phyloP scores from a whole-genome alignment of 1,140 invertebrate species.

The Paralvinella palmiformis region DNA sequence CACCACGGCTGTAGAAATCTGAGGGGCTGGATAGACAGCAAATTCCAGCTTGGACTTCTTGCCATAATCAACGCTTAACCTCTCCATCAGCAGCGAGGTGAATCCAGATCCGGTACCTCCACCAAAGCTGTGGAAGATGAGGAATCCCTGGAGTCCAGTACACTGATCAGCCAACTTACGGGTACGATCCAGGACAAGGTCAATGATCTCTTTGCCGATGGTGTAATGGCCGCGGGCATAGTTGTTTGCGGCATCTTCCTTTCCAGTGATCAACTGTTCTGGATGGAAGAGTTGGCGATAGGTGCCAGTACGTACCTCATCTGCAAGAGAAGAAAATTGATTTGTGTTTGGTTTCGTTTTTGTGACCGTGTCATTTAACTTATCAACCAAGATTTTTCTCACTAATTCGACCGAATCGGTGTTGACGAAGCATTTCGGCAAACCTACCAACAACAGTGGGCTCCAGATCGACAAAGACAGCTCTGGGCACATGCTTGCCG shows the following conservation, averaged over 20 bases:
- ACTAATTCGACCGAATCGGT: too few relatives aligned
- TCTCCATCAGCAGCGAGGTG: conserved; percentile 81
- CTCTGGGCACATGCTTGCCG: too few relatives aligned
- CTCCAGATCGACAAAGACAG: too few relatives aligned
- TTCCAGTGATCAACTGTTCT: conserved; percentile 71
- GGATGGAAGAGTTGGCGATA: conserved; percentile 54
- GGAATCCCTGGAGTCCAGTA: conserved; percentile 76
- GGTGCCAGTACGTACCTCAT: conserved; percentile 45
- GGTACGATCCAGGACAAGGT: conserved; percentile 47
- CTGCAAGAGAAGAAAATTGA: too few relatives aligned
- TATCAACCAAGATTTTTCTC: too few relatives aligned
- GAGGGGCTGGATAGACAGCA: conserved; percentile 81
- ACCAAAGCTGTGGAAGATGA: conserved; percentile 86
- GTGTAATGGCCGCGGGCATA: conserved; percentile 48
- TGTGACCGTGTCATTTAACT: too few relatives aligned
- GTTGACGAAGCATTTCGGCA: too few relatives aligned
- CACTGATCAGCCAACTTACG: conserved; percentile 65
- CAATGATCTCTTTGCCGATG: conserved; percentile 50
- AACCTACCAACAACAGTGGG: too few relatives aligned
- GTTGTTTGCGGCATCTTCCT: conserved; percentile 61
- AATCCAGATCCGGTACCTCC: conserved; percentile 86
- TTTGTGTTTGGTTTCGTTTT: too few relatives aligned
- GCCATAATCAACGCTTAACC: conserved; percentile 79
- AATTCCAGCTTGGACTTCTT: conserved; percentile 87
- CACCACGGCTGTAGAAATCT: conserved; percentile 76